A percentile compares a stretch with the other conserved stretches of the same genome.
Evolutionary conservation across 2,113 vertebrate species (phyloP).

Genomic region (Ptychochromis oligacanthus): DNA sequence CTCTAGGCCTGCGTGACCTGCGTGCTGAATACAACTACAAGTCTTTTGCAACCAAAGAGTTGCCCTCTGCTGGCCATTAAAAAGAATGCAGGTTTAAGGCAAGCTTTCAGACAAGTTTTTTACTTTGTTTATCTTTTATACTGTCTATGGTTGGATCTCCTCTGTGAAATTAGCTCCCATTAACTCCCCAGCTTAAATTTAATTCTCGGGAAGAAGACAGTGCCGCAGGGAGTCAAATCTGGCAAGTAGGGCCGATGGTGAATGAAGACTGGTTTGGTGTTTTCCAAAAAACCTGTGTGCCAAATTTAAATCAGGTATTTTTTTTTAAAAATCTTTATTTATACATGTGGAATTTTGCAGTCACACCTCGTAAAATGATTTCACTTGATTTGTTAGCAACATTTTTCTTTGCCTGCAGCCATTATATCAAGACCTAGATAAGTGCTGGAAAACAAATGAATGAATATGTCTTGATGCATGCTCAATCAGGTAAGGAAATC

Average conservation of each 20-base stretch:
- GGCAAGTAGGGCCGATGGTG: not conserved
- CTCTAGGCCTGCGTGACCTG: too few species aligned
- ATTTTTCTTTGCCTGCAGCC: not conserved
- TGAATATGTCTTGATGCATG: too few species aligned
- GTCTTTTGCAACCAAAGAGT: too few species aligned
- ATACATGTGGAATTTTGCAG: not conserved
- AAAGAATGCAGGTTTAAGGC: not conserved
- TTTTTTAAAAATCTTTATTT: not conserved
- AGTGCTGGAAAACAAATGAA: too few species aligned
- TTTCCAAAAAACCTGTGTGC: not conserved
- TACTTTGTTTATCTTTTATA: not conserved
- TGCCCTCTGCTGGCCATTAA: not conserved
- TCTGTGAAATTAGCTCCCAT: too few species aligned
- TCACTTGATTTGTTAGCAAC: too few species aligned
- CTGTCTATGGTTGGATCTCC: not conserved
- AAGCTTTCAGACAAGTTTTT: not conserved
- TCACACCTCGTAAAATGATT: too few species aligned
- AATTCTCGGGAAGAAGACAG: too few species aligned
- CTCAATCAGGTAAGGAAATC: too few species aligned
- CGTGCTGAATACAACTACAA: too few species aligned
- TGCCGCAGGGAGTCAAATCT: too few species aligned
- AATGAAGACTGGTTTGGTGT: not conserved
- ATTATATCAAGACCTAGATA: not conserved
- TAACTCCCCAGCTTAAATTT: too few species aligned
- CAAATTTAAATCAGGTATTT: not conserved